Base-by-base conservation (phyloP, 2,888 invertebrate species). In the Tinea semifulvella region DNA sequence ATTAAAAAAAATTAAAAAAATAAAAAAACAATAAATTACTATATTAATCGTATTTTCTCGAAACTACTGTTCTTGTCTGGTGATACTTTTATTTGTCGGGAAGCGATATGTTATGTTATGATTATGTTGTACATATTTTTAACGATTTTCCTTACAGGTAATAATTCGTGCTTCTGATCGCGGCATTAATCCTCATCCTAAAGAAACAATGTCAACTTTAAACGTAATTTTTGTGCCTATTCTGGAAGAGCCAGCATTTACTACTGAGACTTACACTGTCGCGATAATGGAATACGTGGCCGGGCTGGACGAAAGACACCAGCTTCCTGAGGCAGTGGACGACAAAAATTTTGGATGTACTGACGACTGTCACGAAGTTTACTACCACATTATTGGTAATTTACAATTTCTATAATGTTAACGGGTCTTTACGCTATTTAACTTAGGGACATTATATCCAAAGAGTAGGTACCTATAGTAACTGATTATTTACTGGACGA, bases 131-230 rank as follows among this genome's bases (percentile, higher is more conserved):
- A n/a, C n/a, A n/a, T n/a, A n/a, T n/a, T n/a, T n/a, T n/a, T n/a
- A n/a, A 22, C 22, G 22, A 22, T 22, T 22, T 22, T 22, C 22
- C 8, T 46, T 50, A 10, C 48, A 84, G 84, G 56, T 84, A 11
- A 76, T 66, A 4, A 60, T 85, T 39, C 65, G 65, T 19, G 84
- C 79, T 0, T 71, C 68, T 2, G 84, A 85, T 53, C 72, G 79
- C 3, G 84, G 82, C 1, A 67, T 64, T 0, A 70, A 70, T 3
- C 75, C 77, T 0, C 57, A 57, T 0, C 53, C 66, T 0, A 53
- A 55, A 1, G 56, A 44, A 16, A 49, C 66, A 0, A 63, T 58
- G 40, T 53, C 55, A 31, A 56, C 68, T 1, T 49, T 82, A 26
- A 61, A 54, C 1, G 60, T 82, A 0, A 61, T 72, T 16, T 83